Evolutionary conservation across 2,888 invertebrate genomes (phyloP).

Genomic region (Ditula angustiorana): DNA sequence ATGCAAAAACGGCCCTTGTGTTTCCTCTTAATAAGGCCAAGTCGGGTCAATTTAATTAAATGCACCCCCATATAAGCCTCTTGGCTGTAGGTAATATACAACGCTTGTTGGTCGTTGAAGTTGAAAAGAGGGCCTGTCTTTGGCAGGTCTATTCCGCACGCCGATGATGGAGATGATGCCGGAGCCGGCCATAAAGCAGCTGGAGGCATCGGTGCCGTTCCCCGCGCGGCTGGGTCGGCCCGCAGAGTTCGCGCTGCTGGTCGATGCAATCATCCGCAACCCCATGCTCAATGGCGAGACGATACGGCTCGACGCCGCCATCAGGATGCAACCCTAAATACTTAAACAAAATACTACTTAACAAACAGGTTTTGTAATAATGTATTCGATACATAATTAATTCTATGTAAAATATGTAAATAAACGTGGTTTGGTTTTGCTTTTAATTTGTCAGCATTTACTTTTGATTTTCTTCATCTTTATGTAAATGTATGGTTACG

Average conservation of each 20-base stretch:
- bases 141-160: constrained; percentile 85
- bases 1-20: too few species aligned
- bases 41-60: too few species aligned
- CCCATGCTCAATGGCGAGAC: constrained; percentile 86
- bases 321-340: constrained; percentile 81
- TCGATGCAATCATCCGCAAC: constrained; percentile 84
- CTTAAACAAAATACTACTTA: not conserved
- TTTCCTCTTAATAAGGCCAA: too few species aligned
- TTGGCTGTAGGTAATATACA: too few species aligned
- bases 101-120: not conserved
- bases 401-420: not conserved
- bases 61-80: too few species aligned
- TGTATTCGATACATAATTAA: too few species aligned
- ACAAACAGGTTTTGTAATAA: too few species aligned
- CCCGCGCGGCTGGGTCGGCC: constrained; percentile 83
- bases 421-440: not conserved
- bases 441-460: not conserved
- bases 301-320: constrained; percentile 84
- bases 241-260: constrained; percentile 82
- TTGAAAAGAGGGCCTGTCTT: too few species aligned
- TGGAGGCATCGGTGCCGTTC: constrained; percentile 82
- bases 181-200: constrained; percentile 75
- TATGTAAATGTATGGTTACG: too few species aligned
- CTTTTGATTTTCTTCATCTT: not conserved
- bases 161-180: constrained; percentile 81